These are phyloP conservation scores for Brachypterus glaber DNA, from an alignment of 2,888 invertebrate species.

Conservation along the genomic window DNA sequence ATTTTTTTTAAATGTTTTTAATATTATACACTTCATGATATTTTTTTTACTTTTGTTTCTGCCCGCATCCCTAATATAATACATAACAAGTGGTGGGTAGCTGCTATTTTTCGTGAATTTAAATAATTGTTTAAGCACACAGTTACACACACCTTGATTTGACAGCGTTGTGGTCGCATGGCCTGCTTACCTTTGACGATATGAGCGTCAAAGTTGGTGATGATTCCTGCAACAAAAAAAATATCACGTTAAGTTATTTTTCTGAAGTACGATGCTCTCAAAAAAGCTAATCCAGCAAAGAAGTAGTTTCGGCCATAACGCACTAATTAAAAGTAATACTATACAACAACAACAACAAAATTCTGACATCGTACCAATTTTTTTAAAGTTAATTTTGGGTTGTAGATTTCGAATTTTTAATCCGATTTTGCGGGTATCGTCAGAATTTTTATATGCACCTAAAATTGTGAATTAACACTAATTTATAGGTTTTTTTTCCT, in stretches of 20 bases:
- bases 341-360: too few species aligned
- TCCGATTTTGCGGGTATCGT: not conserved
- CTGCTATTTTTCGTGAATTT: conserved; percentile 19
- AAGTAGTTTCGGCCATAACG: not conserved
- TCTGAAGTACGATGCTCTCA: not conserved
- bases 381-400: not conserved
- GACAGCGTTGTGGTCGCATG: conserved; percentile 44
- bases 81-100: conserved; percentile 24
- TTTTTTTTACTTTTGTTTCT: too few species aligned
- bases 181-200: conserved; percentile 66
- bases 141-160: conserved; percentile 42
- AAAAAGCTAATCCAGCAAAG: too few species aligned
- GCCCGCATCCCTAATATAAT: conserved; percentile 8
- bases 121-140: conserved; percentile 26
- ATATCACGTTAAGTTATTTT: conserved; percentile 22
- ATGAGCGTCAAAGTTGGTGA: conserved; percentile 69
- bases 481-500: too few species aligned
- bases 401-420: too few species aligned
- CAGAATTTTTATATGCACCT: not conserved
- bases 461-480: conserved; percentile 2
- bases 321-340: too few species aligned
- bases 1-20: too few species aligned
- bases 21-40: too few species aligned
- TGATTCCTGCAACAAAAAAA: conserved; percentile 62
- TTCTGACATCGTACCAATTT: too few species aligned